Conservation (phyloP, 2,113 vertebrate genomes). For the Calidris pygmaea region DNA sequence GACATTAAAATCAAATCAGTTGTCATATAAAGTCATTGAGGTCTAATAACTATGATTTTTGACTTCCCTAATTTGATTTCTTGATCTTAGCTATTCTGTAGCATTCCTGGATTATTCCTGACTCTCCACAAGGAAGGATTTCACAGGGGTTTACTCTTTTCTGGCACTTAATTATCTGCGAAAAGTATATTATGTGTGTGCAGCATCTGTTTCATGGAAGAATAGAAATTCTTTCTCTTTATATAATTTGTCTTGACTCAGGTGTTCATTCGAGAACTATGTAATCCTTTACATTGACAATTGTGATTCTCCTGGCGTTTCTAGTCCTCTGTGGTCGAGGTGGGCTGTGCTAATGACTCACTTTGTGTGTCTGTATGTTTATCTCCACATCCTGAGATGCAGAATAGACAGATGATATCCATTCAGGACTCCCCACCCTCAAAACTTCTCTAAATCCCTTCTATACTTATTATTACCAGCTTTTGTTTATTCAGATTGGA, state of each 20-base stretch:
- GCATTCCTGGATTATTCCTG: not conserved
- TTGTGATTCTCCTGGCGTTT: not conserved
- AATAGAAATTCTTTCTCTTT: not conserved
- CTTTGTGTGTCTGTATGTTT: not conserved
- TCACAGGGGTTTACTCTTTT: conserved; percentile 1
- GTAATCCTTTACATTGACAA: not conserved
- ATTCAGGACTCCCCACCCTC: not conserved
- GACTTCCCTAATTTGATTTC: not conserved
- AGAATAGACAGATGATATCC: not conserved
- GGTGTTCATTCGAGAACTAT: not conserved
- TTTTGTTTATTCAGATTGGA: not conserved
- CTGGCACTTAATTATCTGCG: not conserved
- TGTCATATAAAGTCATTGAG: not conserved
- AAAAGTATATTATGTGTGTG: not conserved
- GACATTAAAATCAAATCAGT: conserved; percentile 9
- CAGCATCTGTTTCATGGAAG: not conserved
- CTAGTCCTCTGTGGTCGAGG: not conserved
- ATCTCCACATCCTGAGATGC: not conserved
- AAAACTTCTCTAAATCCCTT: not conserved
- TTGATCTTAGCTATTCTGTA: not conserved
- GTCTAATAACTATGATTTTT: not conserved
- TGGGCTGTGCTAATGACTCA: not conserved
- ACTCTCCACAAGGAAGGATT: not conserved
- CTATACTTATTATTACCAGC: not conserved
- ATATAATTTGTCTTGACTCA: not conserved